Evolutionary conservation across 2,888 invertebrate genomes (phyloP), one percentile per base, ranked within the genome.

Genomic region (Micoletzkya japonica): DNA sequence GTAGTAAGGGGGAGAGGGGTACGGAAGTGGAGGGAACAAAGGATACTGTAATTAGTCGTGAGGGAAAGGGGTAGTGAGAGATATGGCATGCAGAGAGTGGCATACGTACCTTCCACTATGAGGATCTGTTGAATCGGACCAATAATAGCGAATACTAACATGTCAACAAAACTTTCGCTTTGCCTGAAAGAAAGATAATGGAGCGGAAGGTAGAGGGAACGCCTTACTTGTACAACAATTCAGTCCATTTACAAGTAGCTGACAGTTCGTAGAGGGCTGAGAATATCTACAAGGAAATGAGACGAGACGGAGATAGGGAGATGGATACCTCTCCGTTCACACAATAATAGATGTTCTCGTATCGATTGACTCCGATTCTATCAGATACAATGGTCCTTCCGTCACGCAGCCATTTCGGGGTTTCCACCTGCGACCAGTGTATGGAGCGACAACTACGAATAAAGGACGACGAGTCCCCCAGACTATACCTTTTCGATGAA

Each of bases 201-300:
- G 54, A 54, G 54, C 26, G 26, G 10, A 54, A n/a, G 10, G 17
- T 20, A 10, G 10, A n/a, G 24, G n/a, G 7, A 24, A 7, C 6
- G 17, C 4, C 56, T 54, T 7, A 66, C 74, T 76, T 75, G 71
- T 75, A 79, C n/a, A 77, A 73, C 10, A 79, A 28, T 54, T 79
- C 77, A 0, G 76, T 77, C 79, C 79, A 79, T 69, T 76, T 75
- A 2, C 79, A 76, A 44, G 75, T 72, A 1, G 79, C 76, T 0
- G 75, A 72, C 32, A 79, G 56, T 44, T 79, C 79, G 66, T 77
- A 79, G 28, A 79, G 58, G 20, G 74, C 77, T n/a, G 79, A 77
- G 64, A 76, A 77, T 2, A 71, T 76, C 76, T 78, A 69, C 17
- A 63, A 24, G 20, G 26, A 34, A 63, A 44, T 24, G n/a, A 28